These are phyloP conservation scores for Fratercula arctica DNA, from an alignment of 2,797 vertebrate genomes.

Conservation along the genomic window DNA sequence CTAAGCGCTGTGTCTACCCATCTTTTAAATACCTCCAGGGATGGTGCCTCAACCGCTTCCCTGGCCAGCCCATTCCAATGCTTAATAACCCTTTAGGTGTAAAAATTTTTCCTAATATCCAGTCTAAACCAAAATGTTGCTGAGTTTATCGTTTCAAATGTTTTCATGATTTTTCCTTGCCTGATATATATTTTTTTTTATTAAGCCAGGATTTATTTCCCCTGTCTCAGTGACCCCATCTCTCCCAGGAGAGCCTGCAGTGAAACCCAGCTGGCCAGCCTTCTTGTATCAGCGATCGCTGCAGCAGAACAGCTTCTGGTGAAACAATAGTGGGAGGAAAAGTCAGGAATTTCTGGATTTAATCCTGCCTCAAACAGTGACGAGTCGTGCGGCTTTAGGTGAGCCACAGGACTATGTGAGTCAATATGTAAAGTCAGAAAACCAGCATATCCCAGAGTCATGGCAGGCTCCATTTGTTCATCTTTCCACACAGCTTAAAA, in stretches of 20 bases:
- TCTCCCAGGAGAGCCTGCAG: constrained; percentile 13
- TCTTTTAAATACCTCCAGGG: too few relatives aligned
- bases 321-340: background rate
- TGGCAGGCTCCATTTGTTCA: background rate
- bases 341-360: constrained; percentile 10
- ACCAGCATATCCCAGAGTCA: background rate
- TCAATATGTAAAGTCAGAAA: background rate
- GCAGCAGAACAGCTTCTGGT: background rate
- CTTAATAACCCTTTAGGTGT: too few relatives aligned
- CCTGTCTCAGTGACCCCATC: background rate
- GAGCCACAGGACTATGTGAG: background rate
- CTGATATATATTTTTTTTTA: background rate
- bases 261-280: constrained; percentile 27
- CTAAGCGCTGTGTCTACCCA: too few relatives aligned
- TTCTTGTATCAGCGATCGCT: background rate
- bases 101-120: too few relatives aligned
- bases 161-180: background rate
- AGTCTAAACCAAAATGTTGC: background rate
- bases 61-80: too few relatives aligned
- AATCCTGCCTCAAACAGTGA: background rate
- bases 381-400: background rate
- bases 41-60: too few relatives aligned
- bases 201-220: background rate
- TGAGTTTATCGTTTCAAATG: background rate
- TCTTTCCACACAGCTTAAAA: background rate